Evolutionary conservation across 2,888 invertebrate genomes (phyloP).

Genomic region (Tipula confusa): DNA sequence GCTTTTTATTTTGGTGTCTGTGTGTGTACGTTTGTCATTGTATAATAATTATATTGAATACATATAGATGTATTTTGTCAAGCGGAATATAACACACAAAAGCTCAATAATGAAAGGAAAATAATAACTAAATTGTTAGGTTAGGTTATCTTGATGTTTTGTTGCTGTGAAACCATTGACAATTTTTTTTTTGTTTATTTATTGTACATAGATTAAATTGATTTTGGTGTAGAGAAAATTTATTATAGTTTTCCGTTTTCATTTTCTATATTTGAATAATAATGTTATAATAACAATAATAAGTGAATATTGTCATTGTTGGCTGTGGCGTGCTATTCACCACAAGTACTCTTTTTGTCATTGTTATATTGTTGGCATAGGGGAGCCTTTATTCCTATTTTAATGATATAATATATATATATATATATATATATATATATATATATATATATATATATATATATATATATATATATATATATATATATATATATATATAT

Average conservation of each 20-base stretch:
- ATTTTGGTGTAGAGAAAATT: background rate
- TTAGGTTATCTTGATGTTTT: conserved; percentile 7
- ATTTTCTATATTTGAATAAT: background rate
- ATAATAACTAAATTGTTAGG: conserved; percentile 15
- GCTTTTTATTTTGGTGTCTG: background rate
- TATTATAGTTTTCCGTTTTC: conserved; percentile 17
- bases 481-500: no score
- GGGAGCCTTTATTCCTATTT: no score
- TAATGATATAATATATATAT: no score
- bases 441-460: no score
- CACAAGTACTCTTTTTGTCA: background rate
- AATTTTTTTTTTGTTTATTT: background rate
- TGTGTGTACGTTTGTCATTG: background rate
- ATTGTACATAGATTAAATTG: background rate
- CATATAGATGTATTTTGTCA: background rate
- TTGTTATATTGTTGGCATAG: background rate
- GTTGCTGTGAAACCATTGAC: background rate
- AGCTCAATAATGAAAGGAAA: background rate
- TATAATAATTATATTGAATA: background rate
- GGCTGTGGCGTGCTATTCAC: background rate
- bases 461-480: no score
- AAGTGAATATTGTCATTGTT: background rate
- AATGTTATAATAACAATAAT: background rate
- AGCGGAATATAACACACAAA: background rate
- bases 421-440: no score